A percentile compares a stretch with the other conserved stretches of the same genome.
These are phyloP conservation scores for Idaea straminata DNA, from an alignment of 2,888 invertebrate species.

Conservation along the genomic window DNA sequence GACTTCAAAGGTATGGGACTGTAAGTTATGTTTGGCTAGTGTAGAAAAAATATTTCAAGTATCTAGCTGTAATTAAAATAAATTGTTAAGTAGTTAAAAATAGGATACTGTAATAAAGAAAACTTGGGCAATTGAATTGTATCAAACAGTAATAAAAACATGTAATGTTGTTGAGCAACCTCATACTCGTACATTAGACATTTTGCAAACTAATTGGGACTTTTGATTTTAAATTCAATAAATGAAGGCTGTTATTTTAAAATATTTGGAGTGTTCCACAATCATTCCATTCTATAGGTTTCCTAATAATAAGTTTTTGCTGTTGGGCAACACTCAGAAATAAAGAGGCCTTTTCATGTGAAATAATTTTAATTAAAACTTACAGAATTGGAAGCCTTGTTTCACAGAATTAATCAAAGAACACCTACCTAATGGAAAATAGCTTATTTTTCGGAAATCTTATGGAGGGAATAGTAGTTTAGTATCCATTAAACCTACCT, in stretches of 20 bases:
- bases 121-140: constrained; percentile 22
- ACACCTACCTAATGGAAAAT: neutral
- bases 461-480: neutral
- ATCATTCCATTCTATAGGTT: neutral
- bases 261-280: neutral
- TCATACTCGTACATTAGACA: neutral
- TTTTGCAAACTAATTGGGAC: neutral
- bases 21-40: constrained; percentile 14
- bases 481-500: neutral
- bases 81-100: constrained; percentile 25
- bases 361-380: no score
- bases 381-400: no score
- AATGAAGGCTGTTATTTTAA: neutral
- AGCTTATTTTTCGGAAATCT: neutral
- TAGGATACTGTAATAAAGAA: constrained; percentile 17
- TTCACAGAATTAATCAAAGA: no score
- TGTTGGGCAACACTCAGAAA: no score
- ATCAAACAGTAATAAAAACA: neutral
- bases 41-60: constrained; percentile 22
- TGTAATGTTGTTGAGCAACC: constrained; percentile 1
- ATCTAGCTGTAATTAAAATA: constrained; percentile 24
- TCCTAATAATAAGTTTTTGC: neutral
- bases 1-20: constrained; percentile 17
- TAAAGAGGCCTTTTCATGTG: no score
- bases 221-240: neutral